Evolutionary conservation across 2,888 invertebrate genomes (phyloP), one percentile per base, ranked within the genome.

Genomic region (Latrodectus hesperus): DNA sequence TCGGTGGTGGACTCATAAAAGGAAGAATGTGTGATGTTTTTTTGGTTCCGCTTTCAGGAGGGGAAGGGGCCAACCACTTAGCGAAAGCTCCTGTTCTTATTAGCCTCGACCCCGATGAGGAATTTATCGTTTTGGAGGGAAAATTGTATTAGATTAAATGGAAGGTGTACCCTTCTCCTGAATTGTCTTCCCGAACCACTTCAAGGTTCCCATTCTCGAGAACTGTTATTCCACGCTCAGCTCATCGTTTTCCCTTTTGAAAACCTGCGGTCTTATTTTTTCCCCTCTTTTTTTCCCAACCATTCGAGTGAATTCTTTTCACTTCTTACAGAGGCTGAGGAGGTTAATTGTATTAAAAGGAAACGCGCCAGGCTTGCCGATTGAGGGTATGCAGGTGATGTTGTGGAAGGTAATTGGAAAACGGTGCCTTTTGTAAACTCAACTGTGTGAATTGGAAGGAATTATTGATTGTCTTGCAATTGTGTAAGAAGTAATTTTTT

Each of bases 61-160:
- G 38, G 38, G 38, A 38, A 38, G 67, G 65, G 53, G 74, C 22
- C 64, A 67, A 55, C 74, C 81, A 81, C 81, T 81, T 80, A 80
- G 80, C 53, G 51, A 80, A 80, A 72, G 72, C 80, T 80, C 80
- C 80, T n/a, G 60, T 72, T 80, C 80, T 80, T 81, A 81, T 81
- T 81, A 81, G 73, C 73, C 38, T 72, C 49, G 68, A 79, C 79
- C 60, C 60, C 70, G 80, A 80, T 72, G 80, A 74, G 74, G 74
- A 81, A 81, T 81, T 81, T 81, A 81, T 81, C 81, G 81, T 81
- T 81, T 74, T 60, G 60, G 14, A 60, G 74, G 26, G 67, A 10
- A 52, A 38, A n/a, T 53, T 74, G 68, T 81, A 81, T 81, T 81
- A 67, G 81, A 81, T 81, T 74, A 81, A 74, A 74, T 81, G 55